Percentiles rank a stretch among this genome's conserved stretches.
These are phyloP conservation scores for Motacilla tschutschensis DNA, from an alignment of 2,113 vertebrate species.

Conservation along the genomic window DNA sequence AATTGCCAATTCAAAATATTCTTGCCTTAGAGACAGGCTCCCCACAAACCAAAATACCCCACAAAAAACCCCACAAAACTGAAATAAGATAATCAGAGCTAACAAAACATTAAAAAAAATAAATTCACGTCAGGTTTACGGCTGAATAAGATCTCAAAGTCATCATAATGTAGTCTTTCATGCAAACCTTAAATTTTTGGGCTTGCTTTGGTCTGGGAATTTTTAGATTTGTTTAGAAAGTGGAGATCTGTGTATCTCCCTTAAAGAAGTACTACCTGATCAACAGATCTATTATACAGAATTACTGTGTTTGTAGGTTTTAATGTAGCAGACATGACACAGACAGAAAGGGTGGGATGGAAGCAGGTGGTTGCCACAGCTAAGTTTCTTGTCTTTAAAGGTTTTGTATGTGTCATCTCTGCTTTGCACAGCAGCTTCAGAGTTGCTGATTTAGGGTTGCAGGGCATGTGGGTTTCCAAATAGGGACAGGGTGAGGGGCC, in stretches of 20 bases:
- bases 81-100: neutral
- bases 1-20: neutral
- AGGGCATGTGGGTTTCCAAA: neutral
- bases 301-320: neutral
- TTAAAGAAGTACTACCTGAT: neutral
- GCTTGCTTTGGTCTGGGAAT: neutral
- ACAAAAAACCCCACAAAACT: neutral
- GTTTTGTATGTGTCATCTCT: neutral
- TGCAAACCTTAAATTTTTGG: neutral
- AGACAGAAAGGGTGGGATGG: too few relatives aligned
- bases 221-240: neutral
- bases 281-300: neutral
- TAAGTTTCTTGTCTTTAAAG: neutral
- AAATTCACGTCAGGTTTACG: neutral
- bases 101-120: neutral
- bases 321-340: neutral
- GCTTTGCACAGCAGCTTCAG: neutral
- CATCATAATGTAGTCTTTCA: neutral
- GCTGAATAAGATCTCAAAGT: neutral
- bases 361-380: neutral
- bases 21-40: neutral
- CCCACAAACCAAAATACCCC: too few relatives aligned
- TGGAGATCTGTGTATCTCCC: neutral
- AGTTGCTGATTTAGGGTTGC: neutral
- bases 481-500: rapidly evolving